A percentile compares a stretch with the other conserved stretches of the same genome.
These are phyloP conservation scores for Diadegma fenestrale DNA, from an alignment of 2,888 invertebrate species.

Conservation along the genomic window DNA sequence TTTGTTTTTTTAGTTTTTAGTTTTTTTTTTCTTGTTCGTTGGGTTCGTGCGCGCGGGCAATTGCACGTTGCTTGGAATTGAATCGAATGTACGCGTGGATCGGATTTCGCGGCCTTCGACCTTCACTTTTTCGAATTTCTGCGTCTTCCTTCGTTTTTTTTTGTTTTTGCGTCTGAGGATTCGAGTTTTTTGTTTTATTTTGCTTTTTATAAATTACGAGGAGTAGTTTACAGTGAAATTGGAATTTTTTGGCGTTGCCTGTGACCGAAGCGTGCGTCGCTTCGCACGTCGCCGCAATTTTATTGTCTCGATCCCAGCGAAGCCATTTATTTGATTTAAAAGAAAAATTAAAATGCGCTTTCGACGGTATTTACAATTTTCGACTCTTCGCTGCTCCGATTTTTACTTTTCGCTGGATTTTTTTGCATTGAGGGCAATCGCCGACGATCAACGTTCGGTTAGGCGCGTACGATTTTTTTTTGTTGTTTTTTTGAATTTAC, in stretches of 20 bases:
- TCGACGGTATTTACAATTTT: slow-evolving; percentile 63
- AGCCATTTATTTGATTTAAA: slow-evolving; percentile 2
- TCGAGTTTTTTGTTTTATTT: slow-evolving; percentile 24
- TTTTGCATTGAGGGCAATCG: background rate
- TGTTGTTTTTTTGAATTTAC: background rate
- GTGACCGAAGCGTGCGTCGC: too few species aligned
- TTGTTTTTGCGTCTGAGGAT: slow-evolving; percentile 32
- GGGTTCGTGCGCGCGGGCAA: slow-evolving; percentile 38
- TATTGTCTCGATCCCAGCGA: slow-evolving; percentile 69
- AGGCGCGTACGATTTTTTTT: background rate
- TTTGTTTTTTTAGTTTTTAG: slow-evolving; percentile 15
- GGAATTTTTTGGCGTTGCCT: slow-evolving; percentile 70
- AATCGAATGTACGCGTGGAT: slow-evolving; percentile 42
- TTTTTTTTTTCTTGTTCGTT: slow-evolving; percentile 6
- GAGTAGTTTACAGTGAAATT: slow-evolving; percentile 73
- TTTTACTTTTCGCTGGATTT: slow-evolving; percentile 16
- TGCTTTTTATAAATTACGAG: slow-evolving; percentile 67
- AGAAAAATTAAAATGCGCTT: slow-evolving; percentile 3
- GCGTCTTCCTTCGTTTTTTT: slow-evolving; percentile 31
- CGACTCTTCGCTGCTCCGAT: background rate
- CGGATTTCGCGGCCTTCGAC: slow-evolving; percentile 31
- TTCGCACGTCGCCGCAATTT: slow-evolving; percentile 54
- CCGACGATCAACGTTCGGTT: slow-evolving; percentile 56
- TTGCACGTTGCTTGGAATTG: slow-evolving; percentile 59
- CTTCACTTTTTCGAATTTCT: slow-evolving; percentile 18